Base-by-base conservation (phyloP, 2,888 invertebrate species). In the Aleiodes testaceus region DNA sequence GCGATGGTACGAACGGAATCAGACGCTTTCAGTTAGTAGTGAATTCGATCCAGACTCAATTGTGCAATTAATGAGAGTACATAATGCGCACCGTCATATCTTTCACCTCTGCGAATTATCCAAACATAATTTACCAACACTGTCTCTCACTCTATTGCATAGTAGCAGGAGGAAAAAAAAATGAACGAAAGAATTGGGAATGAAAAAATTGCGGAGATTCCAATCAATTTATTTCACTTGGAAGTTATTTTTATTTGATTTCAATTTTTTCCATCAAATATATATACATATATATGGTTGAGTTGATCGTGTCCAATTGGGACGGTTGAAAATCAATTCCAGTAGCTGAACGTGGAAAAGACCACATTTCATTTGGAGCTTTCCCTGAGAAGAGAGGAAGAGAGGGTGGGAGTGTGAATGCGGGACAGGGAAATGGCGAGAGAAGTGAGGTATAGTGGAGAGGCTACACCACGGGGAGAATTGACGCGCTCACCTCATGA, bases 51-150 rank as follows among this genome's bases (percentile, higher is more conserved):
- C 66, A 53, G 55, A 68, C 73, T 74, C 70, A 66, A 76, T 77
- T 75, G 74, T 77, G 76, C 76, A 77, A 77, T 76, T 77, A 77
- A 77, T 76, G 75, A 76, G 72, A 74, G 73, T 71, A 72, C 66
- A 69, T 70, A 71, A 73, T 73, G 72, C 69, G 72, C 70, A 71
- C 45, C 26, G 59, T 36, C 65, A 61, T 45, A 18, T 36, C n/a
- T 42, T 59, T 16, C 36, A 16, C 36, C 16, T 36, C 42, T n/a
- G 42, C 11, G 42, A 63, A 63, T 63, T 22, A 45, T 7, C 63
- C 9, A 59, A 42, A 59, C 18, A 59, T 59, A 18, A 59, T 42
- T 59, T 11, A 30, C 53, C 55, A 47, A 9, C 26, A 5, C 14
- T 14, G 16, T 47, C 47, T 47, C 6, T 14, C 4, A 7, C 5